These are phyloP conservation scores for Scaptomyza cyrtandrae DNA, from an alignment of 2,888 invertebrate species.

Conservation along the genomic window DNA sequence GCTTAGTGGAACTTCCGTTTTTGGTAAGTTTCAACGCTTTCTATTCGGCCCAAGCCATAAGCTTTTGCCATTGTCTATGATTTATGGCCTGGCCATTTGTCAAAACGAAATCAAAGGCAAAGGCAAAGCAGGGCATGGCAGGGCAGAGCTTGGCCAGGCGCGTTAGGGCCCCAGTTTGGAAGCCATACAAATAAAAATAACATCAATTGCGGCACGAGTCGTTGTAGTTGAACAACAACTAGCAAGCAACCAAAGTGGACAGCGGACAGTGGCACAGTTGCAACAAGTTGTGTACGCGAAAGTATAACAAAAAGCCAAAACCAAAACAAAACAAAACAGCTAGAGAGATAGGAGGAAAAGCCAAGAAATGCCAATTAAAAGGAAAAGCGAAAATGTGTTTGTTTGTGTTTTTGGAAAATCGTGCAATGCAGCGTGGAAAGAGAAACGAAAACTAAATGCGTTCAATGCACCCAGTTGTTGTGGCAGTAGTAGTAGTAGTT, in stretches of 20 bases:
- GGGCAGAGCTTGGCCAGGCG: not conserved
- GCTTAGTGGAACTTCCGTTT: slow-evolving; percentile 59
- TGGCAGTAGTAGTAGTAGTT: no score
- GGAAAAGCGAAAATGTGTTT: slow-evolving; percentile 64
- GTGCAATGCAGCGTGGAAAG: slow-evolving; percentile 40
- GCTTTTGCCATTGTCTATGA: slow-evolving; percentile 50
- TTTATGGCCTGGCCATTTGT: slow-evolving; percentile 62
- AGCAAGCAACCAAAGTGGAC: not conserved
- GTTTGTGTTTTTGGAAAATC: slow-evolving; percentile 41
- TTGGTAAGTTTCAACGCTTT: slow-evolving; percentile 59
- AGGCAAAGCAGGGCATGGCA: no score
- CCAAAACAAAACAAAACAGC: slow-evolving; percentile 5
- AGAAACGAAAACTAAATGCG: slow-evolving; percentile 60
- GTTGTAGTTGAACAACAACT: not conserved
- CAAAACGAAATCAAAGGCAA: slow-evolving; percentile 60
- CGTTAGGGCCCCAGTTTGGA: slow-evolving; percentile 35
- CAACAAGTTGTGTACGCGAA: slow-evolving; percentile 67
- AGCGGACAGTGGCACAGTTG: slow-evolving; percentile 69
- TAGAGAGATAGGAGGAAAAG: slow-evolving; percentile 44
- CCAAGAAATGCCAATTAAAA: slow-evolving; percentile 69
- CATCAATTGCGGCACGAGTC: slow-evolving; percentile 11
- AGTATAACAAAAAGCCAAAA: slow-evolving; percentile 46
- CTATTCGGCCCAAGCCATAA: slow-evolving; percentile 54
- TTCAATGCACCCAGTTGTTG: slow-evolving; percentile 64
- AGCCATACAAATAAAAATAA: slow-evolving; percentile 60